These are phyloP conservation scores for Heteronetta atricapilla DNA, from an alignment of 2,113 vertebrate genomes.

Conservation along the genomic window DNA sequence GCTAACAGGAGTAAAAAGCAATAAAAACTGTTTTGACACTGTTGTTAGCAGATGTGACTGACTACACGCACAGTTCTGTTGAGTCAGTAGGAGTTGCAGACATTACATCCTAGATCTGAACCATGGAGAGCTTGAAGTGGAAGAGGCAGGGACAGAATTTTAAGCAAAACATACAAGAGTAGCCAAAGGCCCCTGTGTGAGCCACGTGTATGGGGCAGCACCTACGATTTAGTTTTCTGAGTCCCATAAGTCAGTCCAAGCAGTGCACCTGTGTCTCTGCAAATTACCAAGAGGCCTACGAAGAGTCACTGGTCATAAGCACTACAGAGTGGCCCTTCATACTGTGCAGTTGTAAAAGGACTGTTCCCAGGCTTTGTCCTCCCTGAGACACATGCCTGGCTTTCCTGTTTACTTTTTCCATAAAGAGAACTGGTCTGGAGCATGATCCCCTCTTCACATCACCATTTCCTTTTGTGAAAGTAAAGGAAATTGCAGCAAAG, in stretches of 20 bases:
- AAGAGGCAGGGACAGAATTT: background rate
- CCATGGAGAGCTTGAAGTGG: background rate
- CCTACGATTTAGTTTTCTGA: background rate
- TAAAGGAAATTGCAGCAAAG: background rate
- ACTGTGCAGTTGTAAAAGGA: background rate
- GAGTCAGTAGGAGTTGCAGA: background rate
- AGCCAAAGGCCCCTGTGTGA: background rate
- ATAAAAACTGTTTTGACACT: conserved; percentile 17
- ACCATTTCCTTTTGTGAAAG: background rate
- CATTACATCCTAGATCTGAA: background rate
- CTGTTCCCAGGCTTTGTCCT: background rate
- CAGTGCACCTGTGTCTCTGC: background rate
- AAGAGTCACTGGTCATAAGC: background rate
- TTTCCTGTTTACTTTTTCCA: background rate
- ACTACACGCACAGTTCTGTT: background rate
- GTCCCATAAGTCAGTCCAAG: background rate
- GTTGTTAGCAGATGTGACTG: background rate
- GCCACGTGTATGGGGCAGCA: background rate
- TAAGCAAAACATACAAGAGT: background rate
- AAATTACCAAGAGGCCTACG: background rate
- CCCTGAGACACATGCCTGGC: background rate
- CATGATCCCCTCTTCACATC: background rate
- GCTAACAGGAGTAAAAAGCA: conserved; percentile 13
- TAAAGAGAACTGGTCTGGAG: background rate
- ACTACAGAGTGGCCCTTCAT: fast-evolving